A percentile compares a stretch with the other conserved stretches of the same genome.
phyloP scores from a whole-genome alignment of 1,140 invertebrate species.

The Dendrolimus kikuchii region DNA sequence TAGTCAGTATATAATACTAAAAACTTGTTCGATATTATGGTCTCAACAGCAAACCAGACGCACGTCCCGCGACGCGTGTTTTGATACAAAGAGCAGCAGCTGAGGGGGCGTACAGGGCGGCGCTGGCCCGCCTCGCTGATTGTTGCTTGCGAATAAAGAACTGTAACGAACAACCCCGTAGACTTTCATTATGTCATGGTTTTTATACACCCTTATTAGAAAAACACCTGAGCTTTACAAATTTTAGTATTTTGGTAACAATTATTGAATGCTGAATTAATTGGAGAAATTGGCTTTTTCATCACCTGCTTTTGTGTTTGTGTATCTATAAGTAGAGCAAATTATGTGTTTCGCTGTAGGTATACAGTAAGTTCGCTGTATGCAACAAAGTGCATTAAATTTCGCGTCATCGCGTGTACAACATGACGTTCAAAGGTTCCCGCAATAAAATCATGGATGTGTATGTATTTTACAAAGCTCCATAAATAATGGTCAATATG shows the following conservation, averaged over 20 bases:
- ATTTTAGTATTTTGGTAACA: constrained; percentile 3
- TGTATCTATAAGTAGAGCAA: too few relatives aligned
- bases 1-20: too few relatives aligned
- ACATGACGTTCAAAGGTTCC: constrained; percentile 57
- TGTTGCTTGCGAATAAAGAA: constrained; percentile 13
- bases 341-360: too few relatives aligned
- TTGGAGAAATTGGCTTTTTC: too few relatives aligned
- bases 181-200: constrained; percentile 31
- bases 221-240: not conserved
- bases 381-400: constrained; percentile 42
- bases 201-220: constrained; percentile 15
- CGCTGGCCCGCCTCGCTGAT: constrained; percentile 35
- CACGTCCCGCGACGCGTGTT: constrained; percentile 20
- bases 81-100: constrained; percentile 21
- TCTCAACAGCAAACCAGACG: not conserved
- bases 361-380: constrained; percentile 2
- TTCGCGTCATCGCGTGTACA: constrained; percentile 48
- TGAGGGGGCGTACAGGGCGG: constrained; percentile 38
- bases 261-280: not conserved
- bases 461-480: constrained; percentile 49
- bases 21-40: too few relatives aligned
- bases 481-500: constrained; percentile 71
- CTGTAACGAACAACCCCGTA: constrained; percentile 17
- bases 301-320: too few relatives aligned
- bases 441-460: constrained; percentile 56